Base-by-base conservation (phyloP, 1,140 invertebrate genomes). In the Lasaia peninsularis region DNA sequence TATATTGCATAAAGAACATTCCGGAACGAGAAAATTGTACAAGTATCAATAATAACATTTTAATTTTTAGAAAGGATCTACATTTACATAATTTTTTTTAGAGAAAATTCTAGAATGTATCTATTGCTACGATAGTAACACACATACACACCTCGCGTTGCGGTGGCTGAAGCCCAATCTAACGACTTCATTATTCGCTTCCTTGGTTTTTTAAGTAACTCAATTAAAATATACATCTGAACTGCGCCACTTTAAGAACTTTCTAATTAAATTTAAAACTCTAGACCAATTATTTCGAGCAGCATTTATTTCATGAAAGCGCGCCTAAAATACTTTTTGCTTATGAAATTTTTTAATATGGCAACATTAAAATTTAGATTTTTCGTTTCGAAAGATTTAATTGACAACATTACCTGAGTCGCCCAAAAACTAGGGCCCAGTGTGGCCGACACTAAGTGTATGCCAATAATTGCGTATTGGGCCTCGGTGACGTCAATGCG, bases 401-500 rank as follows among this genome's bases (percentile, higher is more conserved):
- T 60, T 33, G 63, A 59, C 11, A 52, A 72, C 85, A 85, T 88
- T 86, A 88, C 85, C 85, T 88, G 69, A 63, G 77, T 92, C 65
- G 93, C 91, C 98, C 98, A 99, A 64, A 99, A 91, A 60, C 89
- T 89, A 18, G 96, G 92, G 6, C 98, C 98, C 79, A 98, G 95
- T 24, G 95, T 87, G 6, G 96, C 95, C 31, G 97, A 97, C 49
- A 97, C 90, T 16, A 98, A 67, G 76, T 99, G 96, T 66, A 99
- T 95, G 40, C 81, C 75, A 58, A 99, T 99, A 55, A 99, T 97
- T 2, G 93, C 94, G 81, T 97, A 95, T 89, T 99, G 99, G 9
- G 97, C 97, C 91, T 99, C 99, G 0, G 98, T 99, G 1, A 99
- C 98, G 92, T 99, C 99, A 73, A 99, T 91, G 90, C 93, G 94